phyloP scores from a whole-genome alignment of 2,888 invertebrate species.

The Yponomeuta sedellus region DNA sequence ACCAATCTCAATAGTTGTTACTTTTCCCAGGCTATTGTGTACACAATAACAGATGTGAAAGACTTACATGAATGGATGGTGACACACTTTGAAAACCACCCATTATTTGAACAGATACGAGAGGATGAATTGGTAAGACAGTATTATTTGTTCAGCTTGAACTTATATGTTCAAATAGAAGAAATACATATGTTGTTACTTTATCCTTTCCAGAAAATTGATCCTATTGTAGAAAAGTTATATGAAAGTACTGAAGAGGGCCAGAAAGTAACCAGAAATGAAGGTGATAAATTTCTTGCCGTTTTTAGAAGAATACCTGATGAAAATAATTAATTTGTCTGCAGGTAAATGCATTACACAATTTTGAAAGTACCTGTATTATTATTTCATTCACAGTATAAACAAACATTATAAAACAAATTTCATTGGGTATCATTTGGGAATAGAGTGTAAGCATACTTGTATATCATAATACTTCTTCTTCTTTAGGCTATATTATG shows the following conservation, averaged over 20 bases:
- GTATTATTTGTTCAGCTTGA: too few relatives aligned
- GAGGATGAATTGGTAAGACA: constrained; percentile 84
- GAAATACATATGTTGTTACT: too few relatives aligned
- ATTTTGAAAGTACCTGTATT: background rate
- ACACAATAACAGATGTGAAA: constrained; percentile 98
- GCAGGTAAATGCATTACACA: background rate
- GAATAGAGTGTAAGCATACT: too few relatives aligned
- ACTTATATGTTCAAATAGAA: too few relatives aligned
- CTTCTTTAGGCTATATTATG: too few relatives aligned
- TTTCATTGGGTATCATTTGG: background rate
- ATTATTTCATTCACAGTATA: background rate
- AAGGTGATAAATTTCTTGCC: constrained; percentile 94
- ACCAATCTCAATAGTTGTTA: background rate
- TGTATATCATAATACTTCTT: too few relatives aligned
- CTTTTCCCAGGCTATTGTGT: constrained; percentile 85
- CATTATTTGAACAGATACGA: constrained; percentile 86
- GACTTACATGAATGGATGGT: constrained; percentile 99
- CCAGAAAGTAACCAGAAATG: constrained; percentile 96
- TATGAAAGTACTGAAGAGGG: constrained; percentile 98
- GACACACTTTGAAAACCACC: constrained; percentile 91
- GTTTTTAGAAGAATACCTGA: constrained; percentile 83
- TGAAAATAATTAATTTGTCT: constrained; percentile 20
- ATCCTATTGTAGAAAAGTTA: constrained; percentile 92
- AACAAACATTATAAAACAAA: background rate
- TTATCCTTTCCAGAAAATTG: constrained; percentile 78